Conservation (phyloP, 2,113 vertebrate species). For the Thunnus thynnus region DNA sequence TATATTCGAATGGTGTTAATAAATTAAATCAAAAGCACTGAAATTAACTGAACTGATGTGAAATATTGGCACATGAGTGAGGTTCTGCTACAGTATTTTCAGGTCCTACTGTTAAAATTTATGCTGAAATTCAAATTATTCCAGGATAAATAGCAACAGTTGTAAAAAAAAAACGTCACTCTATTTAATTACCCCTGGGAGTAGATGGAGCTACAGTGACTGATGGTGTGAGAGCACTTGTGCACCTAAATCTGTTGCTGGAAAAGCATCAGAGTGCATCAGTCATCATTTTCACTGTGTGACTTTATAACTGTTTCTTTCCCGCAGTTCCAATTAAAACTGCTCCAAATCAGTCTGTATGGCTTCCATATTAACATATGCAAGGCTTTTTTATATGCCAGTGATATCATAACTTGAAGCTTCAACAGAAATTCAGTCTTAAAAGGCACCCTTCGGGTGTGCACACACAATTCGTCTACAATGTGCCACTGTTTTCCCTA, state of each 20-base stretch:
- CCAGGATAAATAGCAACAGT: slow-evolving; percentile 37
- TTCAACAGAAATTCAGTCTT: slow-evolving; percentile 8
- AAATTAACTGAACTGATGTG: slow-evolving; percentile 36
- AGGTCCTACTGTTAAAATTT: slow-evolving; percentile 21
- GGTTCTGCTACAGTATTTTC: slow-evolving; percentile 11
- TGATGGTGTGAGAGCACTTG: slow-evolving; percentile 59
- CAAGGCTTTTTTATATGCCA: slow-evolving; percentile 12
- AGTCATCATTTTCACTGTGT: slow-evolving; percentile 58
- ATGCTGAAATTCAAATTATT: slow-evolving; percentile 34
- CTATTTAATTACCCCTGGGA: slow-evolving; percentile 61
- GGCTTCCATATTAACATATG: slow-evolving; percentile 34
- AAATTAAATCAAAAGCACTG: not conserved
- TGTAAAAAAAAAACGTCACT: slow-evolving; percentile 34
- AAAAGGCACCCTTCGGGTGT: not conserved
- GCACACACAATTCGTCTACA: not conserved
- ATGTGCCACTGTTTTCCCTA: slow-evolving; percentile 21
- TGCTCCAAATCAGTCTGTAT: slow-evolving; percentile 38
- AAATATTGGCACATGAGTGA: slow-evolving; percentile 37
- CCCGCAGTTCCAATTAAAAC: slow-evolving; percentile 68
- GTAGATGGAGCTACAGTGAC: slow-evolving; percentile 34
- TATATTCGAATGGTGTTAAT: no score
- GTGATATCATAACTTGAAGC: slow-evolving; percentile 33
- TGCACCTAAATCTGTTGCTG: slow-evolving; percentile 58
- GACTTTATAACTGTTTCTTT: slow-evolving; percentile 53
- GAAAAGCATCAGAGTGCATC: slow-evolving; percentile 60